Evolutionary conservation across 1,140 invertebrate species (phyloP), one percentile per base, ranked within the genome.

Genomic region (Manduca sexta): DNA sequence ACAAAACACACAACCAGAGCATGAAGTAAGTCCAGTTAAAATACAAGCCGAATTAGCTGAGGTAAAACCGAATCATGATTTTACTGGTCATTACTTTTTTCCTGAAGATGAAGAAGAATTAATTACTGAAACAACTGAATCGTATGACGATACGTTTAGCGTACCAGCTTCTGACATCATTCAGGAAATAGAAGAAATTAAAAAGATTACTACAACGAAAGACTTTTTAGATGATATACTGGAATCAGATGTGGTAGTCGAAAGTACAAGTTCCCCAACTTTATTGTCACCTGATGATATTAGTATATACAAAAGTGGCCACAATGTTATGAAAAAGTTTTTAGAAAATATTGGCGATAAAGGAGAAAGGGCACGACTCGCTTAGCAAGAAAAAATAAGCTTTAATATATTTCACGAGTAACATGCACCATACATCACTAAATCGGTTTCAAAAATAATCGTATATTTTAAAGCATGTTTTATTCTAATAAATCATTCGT

Each of bases 31-130:
- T 26, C 69, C 69, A 8, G 41, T 81, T 18, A 70, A 65, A 55
- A 66, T 84, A 31, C 68, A 70, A 49, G 75, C 79, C n/a, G 73
- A 78, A 56, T 45, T 79, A n/a, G 67, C 69, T 16, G 62, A 75
- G 69, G 45, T 72, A 6, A 57, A 56, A 37, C 21, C 42, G 29
- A 83, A 81, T 52, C 37, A 53, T 34, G 72, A 81, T 39, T 80
- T 76, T 54, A 78, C 74, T 34, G 81, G 81, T 12, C 75, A 84
- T 64, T 83, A 71, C 29, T 84, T 84, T 57, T 83, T 83, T 45
- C 81, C 81, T 30, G 81, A 83, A 71, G 47, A 54, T 34, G 62
- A 49, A 48, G 67, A 65, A 26, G 53, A 64, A 37, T 42, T 40
- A 10, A 62, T 35, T 33, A 59, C 13, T 38, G 70, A 76, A 60